phyloP scores from a whole-genome alignment of 2,797 vertebrate genomes.

The Phaenicophaeus curvirostris region DNA sequence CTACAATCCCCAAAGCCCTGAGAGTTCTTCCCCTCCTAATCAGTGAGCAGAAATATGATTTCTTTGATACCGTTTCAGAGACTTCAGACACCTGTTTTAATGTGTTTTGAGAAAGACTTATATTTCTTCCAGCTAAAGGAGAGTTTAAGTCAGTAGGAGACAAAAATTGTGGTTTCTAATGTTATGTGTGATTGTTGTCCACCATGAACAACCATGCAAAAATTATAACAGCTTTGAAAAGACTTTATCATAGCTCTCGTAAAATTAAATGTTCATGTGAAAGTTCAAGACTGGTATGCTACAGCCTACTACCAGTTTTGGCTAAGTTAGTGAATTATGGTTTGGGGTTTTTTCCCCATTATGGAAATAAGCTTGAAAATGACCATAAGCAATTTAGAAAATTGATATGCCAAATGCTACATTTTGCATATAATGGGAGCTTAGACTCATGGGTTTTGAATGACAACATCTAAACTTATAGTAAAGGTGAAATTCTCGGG shows the following conservation, averaged over 20 bases:
- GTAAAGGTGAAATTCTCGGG: no score
- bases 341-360: not conserved
- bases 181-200: not conserved
- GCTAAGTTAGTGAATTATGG: not conserved
- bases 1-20: not conserved
- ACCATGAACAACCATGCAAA: not conserved
- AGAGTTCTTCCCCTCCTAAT: not conserved
- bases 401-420: rapidly evolving
- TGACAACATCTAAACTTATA: not conserved
- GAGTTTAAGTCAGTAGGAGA: not conserved
- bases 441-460: not conserved
- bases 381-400: not conserved
- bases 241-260: not conserved
- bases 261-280: not conserved
- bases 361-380: not conserved
- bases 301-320: not conserved
- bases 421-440: not conserved
- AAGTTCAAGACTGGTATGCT: not conserved
- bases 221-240: not conserved
- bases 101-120: not conserved
- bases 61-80: not conserved
- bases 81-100: not conserved
- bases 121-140: not conserved
- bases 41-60: not conserved
- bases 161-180: not conserved